These are phyloP conservation scores for Bombus consobrinus DNA, from an alignment of 1,140 invertebrate species.

Conservation along the genomic window DNA sequence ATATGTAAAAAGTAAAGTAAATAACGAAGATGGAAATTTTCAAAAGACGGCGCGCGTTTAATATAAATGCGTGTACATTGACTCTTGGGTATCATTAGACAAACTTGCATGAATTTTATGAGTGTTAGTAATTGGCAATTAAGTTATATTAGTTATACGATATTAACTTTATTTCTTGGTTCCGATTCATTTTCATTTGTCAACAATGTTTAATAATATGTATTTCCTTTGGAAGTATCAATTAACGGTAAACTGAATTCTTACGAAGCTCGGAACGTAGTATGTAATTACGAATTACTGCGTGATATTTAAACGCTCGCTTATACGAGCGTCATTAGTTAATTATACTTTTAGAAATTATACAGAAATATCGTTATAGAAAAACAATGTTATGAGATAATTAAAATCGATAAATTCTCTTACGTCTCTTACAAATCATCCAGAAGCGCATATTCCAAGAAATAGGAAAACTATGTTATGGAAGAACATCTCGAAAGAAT, in stretches of 20 bases:
- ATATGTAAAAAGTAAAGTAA: constrained; percentile 35
- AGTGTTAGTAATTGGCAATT: not conserved
- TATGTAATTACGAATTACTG: not conserved
- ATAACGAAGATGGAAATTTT: not conserved
- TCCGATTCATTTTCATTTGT: not conserved
- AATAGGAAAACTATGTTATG: not conserved
- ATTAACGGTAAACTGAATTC: not conserved
- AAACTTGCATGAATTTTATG: not conserved
- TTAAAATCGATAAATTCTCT: not conserved
- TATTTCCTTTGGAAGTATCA: not conserved
- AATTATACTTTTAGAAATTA: not conserved
- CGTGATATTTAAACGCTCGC: not conserved
- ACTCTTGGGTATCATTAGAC: not conserved
- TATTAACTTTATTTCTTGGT: not conserved
- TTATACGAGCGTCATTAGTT: no score
- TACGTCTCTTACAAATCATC: no score
- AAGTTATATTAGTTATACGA: not conserved
- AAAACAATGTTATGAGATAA: not conserved
- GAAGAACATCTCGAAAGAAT: not conserved
- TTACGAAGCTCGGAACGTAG: no score
- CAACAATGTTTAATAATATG: not conserved
- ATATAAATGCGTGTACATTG: not conserved
- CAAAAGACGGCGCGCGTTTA: not conserved
- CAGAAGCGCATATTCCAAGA: no score
- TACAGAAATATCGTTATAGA: not conserved